Conservation (phyloP, 64 coral and sea anemone genomes). For the Platygyra sinensis region DNA sequence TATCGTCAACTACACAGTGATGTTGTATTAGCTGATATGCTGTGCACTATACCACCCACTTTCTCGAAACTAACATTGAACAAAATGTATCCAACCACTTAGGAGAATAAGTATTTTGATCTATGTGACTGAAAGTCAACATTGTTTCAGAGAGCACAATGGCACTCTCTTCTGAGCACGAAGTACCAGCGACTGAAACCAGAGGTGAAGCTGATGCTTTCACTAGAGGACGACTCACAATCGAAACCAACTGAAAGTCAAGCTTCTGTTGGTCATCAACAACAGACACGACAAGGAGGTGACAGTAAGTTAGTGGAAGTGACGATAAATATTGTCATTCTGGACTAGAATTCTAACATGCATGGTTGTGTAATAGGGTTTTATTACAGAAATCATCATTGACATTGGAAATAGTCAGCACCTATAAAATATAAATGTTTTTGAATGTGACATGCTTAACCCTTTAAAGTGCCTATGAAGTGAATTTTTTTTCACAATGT, state of each 20-base stretch:
- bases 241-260: conserved; percentile 36
- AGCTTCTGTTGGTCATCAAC: not conserved
- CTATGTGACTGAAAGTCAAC: not conserved
- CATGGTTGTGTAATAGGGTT: too few relatives aligned
- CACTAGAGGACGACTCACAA: conserved; percentile 86
- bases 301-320: not conserved
- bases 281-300: conserved; percentile 29
- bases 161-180: conserved; percentile 85
- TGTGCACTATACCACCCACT: too few relatives aligned
- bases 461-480: too few relatives aligned
- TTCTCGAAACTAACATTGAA: not conserved
- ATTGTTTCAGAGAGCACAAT: conserved; percentile 88
- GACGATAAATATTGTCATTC: too few relatives aligned
- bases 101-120: not conserved
- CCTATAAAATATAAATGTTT: too few relatives aligned
- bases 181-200: conserved; percentile 95
- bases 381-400: too few relatives aligned
- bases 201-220: conserved; percentile 84
- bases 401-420: too few relatives aligned
- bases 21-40: too few relatives aligned
- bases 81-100: not conserved
- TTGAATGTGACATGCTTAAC: too few relatives aligned
- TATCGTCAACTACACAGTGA: too few relatives aligned
- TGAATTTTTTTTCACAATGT: too few relatives aligned
- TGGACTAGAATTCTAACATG: too few relatives aligned